Conservation (phyloP, 2,888 invertebrate genomes). For the Sinopyrophorus schimmeli region DNA sequence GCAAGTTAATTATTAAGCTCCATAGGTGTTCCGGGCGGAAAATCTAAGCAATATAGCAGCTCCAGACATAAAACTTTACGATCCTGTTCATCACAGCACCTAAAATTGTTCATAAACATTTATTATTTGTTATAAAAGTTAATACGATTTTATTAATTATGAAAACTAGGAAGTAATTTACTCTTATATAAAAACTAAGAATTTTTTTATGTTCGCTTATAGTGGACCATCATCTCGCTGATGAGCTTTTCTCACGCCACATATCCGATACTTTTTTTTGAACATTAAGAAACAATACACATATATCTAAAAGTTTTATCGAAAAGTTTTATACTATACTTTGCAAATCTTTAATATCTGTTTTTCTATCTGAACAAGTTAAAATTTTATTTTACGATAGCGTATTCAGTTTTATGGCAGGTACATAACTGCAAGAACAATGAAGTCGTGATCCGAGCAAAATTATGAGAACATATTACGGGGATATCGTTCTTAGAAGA, state of each 20-base stretch:
- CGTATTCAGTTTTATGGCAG: conserved; percentile 34
- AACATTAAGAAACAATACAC: too few relatives aligned
- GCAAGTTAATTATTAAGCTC: conserved; percentile 5
- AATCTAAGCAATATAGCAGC: conserved; percentile 12
- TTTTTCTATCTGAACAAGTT: conserved; percentile 36
- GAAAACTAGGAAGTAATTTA: conserved; percentile 14
- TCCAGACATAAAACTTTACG: conserved; percentile 16
- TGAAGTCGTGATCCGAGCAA: conserved; percentile 39
- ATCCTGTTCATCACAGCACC: conserved; percentile 14
- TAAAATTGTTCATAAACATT: conserved; percentile 14
- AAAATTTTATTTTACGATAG: conserved; percentile 39
- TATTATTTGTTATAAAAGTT: conserved; percentile 21
- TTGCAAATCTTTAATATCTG: conserved; percentile 38
- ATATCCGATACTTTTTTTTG: too few relatives aligned
- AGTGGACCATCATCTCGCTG: too few relatives aligned
- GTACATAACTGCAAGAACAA: conserved; percentile 36
- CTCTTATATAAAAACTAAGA: conserved; percentile 7
- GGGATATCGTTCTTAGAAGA: conserved; percentile 19
- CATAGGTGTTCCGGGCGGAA: conserved; percentile 9
- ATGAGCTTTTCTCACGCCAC: conserved; percentile 17
- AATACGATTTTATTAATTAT: conserved; percentile 18
- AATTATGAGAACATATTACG: conserved; percentile 36
- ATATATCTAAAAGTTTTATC: too few relatives aligned
- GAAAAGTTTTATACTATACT: too few relatives aligned
- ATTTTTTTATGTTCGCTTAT: conserved; percentile 5